Evolutionary conservation across 2,113 vertebrate species (phyloP).

Genomic region (Marcusenius ussheri): DNA sequence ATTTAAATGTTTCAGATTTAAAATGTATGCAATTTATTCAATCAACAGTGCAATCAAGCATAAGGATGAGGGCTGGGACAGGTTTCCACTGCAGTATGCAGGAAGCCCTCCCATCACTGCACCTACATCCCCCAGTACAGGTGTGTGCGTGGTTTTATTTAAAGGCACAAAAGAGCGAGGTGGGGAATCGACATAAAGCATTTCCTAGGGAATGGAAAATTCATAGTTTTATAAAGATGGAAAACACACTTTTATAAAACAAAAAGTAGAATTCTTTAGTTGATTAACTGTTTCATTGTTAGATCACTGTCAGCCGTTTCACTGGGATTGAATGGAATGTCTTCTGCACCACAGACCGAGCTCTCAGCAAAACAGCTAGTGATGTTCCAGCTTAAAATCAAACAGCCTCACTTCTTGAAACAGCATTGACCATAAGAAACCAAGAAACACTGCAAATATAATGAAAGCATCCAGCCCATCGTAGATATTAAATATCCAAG

Average conservation of each 20-base stretch:
- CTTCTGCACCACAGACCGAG: not conserved
- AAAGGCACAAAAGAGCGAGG: not conserved
- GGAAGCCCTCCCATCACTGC: not conserved
- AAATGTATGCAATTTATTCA: not conserved
- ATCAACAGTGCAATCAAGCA: not conserved
- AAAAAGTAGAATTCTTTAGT: not conserved
- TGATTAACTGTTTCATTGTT: not conserved
- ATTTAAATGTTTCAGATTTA: slow-evolving; percentile 1
- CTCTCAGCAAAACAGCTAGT: not conserved
- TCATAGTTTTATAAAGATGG: not conserved
- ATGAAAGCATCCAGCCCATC: not conserved
- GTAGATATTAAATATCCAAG: not conserved
- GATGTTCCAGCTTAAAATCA: not conserved
- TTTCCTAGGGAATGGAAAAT: not conserved
- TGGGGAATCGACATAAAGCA: not conserved
- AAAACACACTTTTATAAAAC: not conserved
- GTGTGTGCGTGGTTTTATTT: not conserved
- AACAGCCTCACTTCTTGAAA: not conserved
- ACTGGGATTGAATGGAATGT: not conserved
- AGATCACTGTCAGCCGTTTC: not conserved
- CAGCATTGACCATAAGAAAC: not conserved
- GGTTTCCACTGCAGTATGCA: not conserved
- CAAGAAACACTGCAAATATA: not conserved
- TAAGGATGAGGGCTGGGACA: not conserved
- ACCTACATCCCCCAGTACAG: not conserved